Evolutionary conservation across 2,113 vertebrate species (phyloP).

Genomic region (Polyodon spathula): DNA sequence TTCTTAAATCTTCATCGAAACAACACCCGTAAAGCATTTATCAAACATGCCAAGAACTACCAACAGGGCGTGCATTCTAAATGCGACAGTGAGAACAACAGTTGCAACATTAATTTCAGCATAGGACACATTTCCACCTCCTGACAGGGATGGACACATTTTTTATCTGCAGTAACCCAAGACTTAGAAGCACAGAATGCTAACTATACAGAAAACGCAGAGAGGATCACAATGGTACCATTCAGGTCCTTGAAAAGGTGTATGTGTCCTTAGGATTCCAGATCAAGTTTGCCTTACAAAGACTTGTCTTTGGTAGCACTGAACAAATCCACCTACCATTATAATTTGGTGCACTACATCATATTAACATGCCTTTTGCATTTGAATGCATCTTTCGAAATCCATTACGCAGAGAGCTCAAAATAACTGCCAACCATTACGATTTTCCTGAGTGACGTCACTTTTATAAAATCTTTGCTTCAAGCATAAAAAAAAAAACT

Average conservation of each 20-base stretch:
- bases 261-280: too few species aligned
- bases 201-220: too few species aligned
- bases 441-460: not conserved
- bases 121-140: too few species aligned
- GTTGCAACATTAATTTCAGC: too few species aligned
- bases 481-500: not conserved
- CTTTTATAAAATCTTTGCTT: slow-evolving; percentile 1
- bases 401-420: not conserved
- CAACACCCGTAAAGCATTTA: not conserved
- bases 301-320: too few species aligned
- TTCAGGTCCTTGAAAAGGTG: too few species aligned
- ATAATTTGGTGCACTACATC: not conserved
- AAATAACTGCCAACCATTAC: not conserved
- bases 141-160: too few species aligned
- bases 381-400: slow-evolving; percentile 6
- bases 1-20: not conserved
- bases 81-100: not conserved
- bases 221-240: too few species aligned
- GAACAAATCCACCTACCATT: too few species aligned
- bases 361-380: slow-evolving; percentile 1
- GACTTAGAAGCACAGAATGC: too few species aligned
- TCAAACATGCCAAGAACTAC: not conserved
- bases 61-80: not conserved
- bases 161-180: too few species aligned
- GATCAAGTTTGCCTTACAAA: too few species aligned